Base-by-base conservation (phyloP, 2,888 invertebrate species). In the Mechanitis messenoides region DNA sequence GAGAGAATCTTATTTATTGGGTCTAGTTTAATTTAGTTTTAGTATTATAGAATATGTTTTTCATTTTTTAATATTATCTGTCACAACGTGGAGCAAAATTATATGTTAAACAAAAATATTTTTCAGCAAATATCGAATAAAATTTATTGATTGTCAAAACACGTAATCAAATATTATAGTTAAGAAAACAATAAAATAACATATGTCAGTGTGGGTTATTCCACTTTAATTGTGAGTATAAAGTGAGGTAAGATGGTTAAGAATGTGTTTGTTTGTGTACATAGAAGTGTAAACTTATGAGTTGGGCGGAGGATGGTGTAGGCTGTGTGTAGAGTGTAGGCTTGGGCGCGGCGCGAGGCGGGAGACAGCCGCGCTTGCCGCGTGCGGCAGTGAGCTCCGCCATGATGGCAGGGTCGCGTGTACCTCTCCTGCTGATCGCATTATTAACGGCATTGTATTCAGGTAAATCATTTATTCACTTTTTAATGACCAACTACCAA, bases 351-450 rank as follows among this genome's bases (percentile, higher is more conserved):
- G 69, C 68, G 68, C 68, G 72, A 70, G 69, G 62, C 69, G 62
- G 66, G 63, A 68, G 65, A 62, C 60, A 54, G 67, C 61, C 60
- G 71, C 68, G 65, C 66, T 62, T 68, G 69, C 68, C 71, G 68
- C 74, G 81, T 78, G 74, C 86, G 85, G 85, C 88, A 88, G 87
- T 87, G 75, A 74, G 74, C 79, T 80, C 80, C 85, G 85, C 82
- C 82, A 90, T 89, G 90, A 79, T 82, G 85, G 83, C 83, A 80
- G 85, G 84, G 75, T 77, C 88, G 86, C 81, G 87, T 79, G 88
- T 77, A 71, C 78, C 78, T 58, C 68, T 88, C 63, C 80, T 89
- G 58, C 68, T 72, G 31, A 73, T 78, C 68, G 85, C 85, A 50
- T 75, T 90, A 35, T 81, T 90, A 68, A 83, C 89, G 68, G 74